Evolutionary conservation across 2,888 invertebrate genomes (phyloP).

Genomic region (Scaptomyza flava): DNA sequence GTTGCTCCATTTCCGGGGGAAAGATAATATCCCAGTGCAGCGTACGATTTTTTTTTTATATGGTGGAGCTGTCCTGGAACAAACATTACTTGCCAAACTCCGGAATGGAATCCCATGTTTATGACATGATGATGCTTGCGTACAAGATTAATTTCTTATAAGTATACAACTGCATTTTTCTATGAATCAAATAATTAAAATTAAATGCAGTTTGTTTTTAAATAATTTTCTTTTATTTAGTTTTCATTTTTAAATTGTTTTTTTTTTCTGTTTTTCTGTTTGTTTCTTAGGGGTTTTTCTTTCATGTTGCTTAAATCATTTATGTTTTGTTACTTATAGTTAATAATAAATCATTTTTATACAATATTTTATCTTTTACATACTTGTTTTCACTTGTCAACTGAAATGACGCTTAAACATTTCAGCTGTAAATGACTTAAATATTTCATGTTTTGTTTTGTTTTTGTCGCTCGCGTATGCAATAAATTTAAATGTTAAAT

Average conservation of each 20-base stretch:
- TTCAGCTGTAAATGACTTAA: slow-evolving; percentile 66
- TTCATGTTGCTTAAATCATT: slow-evolving; percentile 64
- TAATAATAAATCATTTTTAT: slow-evolving; percentile 80
- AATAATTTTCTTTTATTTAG: slow-evolving; percentile 76
- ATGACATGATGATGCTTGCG: too few relatives aligned
- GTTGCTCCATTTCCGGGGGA: too few relatives aligned
- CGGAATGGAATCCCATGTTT: too few relatives aligned
- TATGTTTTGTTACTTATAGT: slow-evolving; percentile 63
- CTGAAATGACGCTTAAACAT: slow-evolving; percentile 56
- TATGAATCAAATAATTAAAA: too few relatives aligned
- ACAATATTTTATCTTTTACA: slow-evolving; percentile 75
- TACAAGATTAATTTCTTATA: too few relatives aligned
- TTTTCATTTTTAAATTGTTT: slow-evolving; percentile 70
- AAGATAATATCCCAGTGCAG: too few relatives aligned
- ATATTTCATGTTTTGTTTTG: slow-evolving; percentile 43
- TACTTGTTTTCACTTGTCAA: slow-evolving; percentile 64
- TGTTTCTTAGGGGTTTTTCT: slow-evolving; percentile 55
- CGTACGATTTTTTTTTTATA: too few relatives aligned
- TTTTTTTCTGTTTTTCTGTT: slow-evolving; percentile 48
- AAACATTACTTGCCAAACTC: too few relatives aligned
- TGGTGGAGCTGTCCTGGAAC: too few relatives aligned
- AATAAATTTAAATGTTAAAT: slow-evolving; percentile 64
- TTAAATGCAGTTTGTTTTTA: slow-evolving; percentile 36
- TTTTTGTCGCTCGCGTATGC: slow-evolving; percentile 48
- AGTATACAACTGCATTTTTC: too few relatives aligned